Evolutionary conservation across 92 coral and sea anemone genomes (phyloP), one percentile per base, ranked within the genome.

Genomic region (Epizoanthus stellaris): DNA sequence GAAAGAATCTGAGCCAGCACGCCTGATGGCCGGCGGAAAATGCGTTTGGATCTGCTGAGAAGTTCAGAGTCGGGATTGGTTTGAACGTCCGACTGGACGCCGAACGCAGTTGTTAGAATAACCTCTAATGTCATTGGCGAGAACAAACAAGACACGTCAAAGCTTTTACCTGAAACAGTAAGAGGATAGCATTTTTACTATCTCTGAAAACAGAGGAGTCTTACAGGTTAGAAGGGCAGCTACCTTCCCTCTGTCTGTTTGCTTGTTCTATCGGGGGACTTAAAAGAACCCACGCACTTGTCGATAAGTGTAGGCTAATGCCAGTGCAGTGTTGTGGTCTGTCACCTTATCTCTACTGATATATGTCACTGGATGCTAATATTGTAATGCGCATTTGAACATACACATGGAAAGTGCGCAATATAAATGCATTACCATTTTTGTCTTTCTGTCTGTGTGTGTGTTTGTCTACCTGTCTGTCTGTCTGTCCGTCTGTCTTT

Each of bases 21-120:
- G 6, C 73, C 62, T 38, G 72, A 59, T 10, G 93, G 93, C 3
- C 88, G 82, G 21, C 79, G 75, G 36, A 87, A 81, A 30, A 70
- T 85, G 10, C 52, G 34, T 59, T 45, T 84, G 58, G 82, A 88
- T 12, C 82, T 67, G 20, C 67, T 79, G 10, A 92, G 89, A 25
- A 90, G 84, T 10, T 20, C 89, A 4, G 91, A 85, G 70, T 90
- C 92, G 1, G 94, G 91, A 4, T 93, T 84, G 76, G 84, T 85
- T 23, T 88, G 94, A 5, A 91, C 58, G 68, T 93, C 84, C 7
- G 85, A 70, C 17, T 93, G 92, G 47, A 85, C 56, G 16, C 96
- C 96, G 54, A 93, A 93, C 3, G 94, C 96, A 3, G 92, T 72
- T 58, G 59, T 76, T 81, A 93, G 80, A 30, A 90, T 88, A 30